A percentile compares a stretch with the other conserved stretches of the same genome.
These are phyloP conservation scores for Spizaetus ornatus DNA, from an alignment of 2,113 vertebrate species.

Conservation along the genomic window DNA sequence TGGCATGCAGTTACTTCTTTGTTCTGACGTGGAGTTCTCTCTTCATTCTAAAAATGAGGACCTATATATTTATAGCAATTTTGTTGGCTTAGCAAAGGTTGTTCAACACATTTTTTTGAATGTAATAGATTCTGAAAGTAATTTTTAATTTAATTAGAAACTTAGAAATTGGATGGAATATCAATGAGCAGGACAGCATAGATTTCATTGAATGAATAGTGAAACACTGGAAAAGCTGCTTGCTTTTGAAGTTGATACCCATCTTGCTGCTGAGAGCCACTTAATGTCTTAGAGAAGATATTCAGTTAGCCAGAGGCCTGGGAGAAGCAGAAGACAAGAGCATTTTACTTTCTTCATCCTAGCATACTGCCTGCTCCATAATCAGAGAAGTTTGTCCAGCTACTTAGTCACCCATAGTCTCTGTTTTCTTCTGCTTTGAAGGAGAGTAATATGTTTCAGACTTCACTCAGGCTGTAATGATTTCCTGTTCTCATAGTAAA, in stretches of 20 bases:
- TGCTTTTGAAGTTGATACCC: background rate
- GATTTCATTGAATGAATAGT: background rate
- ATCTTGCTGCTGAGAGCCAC: background rate
- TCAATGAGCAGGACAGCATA: background rate
- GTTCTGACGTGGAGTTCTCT: background rate
- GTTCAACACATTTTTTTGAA: accelerated
- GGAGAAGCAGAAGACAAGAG: background rate
- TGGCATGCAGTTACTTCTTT: background rate
- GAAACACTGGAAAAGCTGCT: background rate
- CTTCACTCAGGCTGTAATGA: background rate
- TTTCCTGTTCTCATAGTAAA: background rate
- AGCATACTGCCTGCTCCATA: background rate
- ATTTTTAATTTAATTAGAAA: background rate
- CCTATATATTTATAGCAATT: background rate
- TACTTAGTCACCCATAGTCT: background rate
- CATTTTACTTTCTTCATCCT: background rate
- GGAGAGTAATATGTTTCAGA: background rate
- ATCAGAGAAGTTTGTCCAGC: background rate
- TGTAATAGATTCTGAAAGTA: background rate
- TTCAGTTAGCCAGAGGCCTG: background rate
- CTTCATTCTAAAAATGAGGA: background rate
- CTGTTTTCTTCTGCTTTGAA: background rate
- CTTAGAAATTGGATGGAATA: background rate
- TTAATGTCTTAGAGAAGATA: background rate
- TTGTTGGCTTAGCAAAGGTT: background rate